Evolutionary conservation across 2,797 vertebrate species (phyloP).

Genomic region (Menidia menidia): DNA sequence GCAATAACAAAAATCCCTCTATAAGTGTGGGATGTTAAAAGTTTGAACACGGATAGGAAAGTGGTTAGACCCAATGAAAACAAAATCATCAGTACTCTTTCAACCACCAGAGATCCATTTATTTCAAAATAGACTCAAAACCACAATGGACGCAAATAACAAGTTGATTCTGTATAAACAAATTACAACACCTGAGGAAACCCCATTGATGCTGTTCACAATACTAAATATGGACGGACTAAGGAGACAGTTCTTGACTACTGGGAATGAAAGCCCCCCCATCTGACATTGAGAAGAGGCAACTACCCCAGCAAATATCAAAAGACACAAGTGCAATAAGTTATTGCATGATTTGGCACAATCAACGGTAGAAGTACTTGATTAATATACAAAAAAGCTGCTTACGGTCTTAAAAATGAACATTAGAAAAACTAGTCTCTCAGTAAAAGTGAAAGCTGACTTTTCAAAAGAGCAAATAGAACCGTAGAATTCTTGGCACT

Average conservation of each 20-base stretch:
- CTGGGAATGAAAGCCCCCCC: constrained; percentile 25
- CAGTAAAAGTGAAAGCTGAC: constrained; percentile 61
- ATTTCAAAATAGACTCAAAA: constrained; percentile 73
- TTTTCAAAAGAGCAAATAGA: constrained; percentile 62
- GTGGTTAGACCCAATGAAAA: constrained; percentile 2
- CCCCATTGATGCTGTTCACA: constrained; percentile 42
- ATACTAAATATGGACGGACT: constrained; percentile 60
- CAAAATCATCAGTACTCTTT: constrained; percentile 18
- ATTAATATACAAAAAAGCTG: constrained; percentile 78
- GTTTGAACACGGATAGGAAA: neutral
- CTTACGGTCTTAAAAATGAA: constrained; percentile 71
- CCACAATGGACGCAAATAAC: constrained; percentile 56
- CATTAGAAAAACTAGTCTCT: constrained; percentile 64
- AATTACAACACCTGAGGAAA: constrained; percentile 57
- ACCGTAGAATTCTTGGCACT: constrained; percentile 67
- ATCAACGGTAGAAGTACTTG: constrained; percentile 75
- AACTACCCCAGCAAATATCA: constrained; percentile 37
- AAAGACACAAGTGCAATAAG: constrained; percentile 87
- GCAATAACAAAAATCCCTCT: neutral
- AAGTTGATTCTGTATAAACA: constrained; percentile 69
- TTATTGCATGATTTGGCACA: constrained; percentile 81
- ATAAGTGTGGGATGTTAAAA: neutral
- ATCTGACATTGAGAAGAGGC: constrained; percentile 40
- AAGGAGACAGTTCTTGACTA: constrained; percentile 41
- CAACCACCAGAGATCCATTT: constrained; percentile 64